Evolutionary conservation across 2,113 vertebrate genomes (phyloP), one percentile per base, ranked within the genome.

Genomic region (Vanacampus margaritifer): DNA sequence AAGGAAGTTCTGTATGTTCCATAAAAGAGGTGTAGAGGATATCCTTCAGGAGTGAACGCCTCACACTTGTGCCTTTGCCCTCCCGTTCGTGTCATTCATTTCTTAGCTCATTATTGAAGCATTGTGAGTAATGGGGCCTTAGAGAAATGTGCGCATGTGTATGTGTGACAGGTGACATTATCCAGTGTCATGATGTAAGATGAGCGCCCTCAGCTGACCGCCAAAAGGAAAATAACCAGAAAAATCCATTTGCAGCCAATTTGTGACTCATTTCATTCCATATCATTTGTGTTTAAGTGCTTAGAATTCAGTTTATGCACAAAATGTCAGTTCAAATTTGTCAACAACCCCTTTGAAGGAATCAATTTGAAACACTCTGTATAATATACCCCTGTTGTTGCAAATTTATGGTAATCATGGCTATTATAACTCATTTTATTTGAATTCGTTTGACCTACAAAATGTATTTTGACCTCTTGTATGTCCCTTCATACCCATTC

Each of bases 31-130:
- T 81, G 76, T 79, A 82, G 77, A 82, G 89, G 88, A 91, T 87
- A 82, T 91, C 89, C 91, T 90, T 73, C 67, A 76, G 79, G 79
- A 88, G 81, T 90, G 72, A 85, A 81, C 79, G 73, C 83, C 79
- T 68, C 68, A 6, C 64, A 24, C 60, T 39, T 76, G 79, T 73
- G 70, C 73, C 71, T 32, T 64, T 35, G 43, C 54, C 65, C 71
- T 78, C 62, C 53, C 74, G 43, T 10, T 78, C 75, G n/a, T 75
- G 68, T 80, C 64, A 86, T 87, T 68, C 41, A 14, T 41, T 43
- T 32, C 26, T 1, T 2, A 57, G 26, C 14, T 57, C 16, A 17
- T 57, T 57, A 32, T 8, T 57, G 6, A 57, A 28, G 13, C 6
- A 28, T 28, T 14, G 24, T 28, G 53, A 28, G 9, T 23, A n/a